These are phyloP conservation scores for Sesia apiformis DNA, from an alignment of 2,888 invertebrate genomes.

Conservation along the genomic window DNA sequence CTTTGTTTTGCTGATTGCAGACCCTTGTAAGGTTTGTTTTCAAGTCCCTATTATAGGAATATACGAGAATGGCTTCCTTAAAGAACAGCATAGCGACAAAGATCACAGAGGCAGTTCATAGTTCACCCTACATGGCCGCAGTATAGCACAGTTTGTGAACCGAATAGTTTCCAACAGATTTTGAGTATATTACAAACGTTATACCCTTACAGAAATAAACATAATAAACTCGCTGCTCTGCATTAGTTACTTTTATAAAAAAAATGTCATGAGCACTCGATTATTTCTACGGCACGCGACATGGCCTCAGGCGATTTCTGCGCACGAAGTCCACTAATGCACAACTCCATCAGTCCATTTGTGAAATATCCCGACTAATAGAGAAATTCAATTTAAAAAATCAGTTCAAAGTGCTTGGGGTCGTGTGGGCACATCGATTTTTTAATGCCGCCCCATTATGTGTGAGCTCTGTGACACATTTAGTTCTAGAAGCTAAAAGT, in stretches of 20 bases:
- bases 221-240: background rate
- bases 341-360: constrained; percentile 42
- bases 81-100: no score
- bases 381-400: constrained; percentile 47
- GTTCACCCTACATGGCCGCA: no score
- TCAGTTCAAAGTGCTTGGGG: constrained; percentile 9
- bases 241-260: background rate
- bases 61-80: no score
- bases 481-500: background rate
- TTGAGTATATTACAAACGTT: no score
- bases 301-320: constrained; percentile 33
- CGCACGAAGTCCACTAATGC: constrained; percentile 39
- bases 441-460: constrained; percentile 16
- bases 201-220: no score
- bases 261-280: constrained; percentile 2
- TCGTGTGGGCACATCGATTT: constrained; percentile 15
- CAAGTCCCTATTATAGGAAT: no score
- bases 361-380: constrained; percentile 41
- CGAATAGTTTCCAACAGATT: no score
- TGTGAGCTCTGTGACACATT: background rate
- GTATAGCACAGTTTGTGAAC: no score
- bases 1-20: no score
- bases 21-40: no score
- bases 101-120: no score
- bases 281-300: constrained; percentile 27